These are phyloP conservation scores for Pelvicachromis taeniatus DNA, from an alignment of 2,113 vertebrate species.

Conservation along the genomic window DNA sequence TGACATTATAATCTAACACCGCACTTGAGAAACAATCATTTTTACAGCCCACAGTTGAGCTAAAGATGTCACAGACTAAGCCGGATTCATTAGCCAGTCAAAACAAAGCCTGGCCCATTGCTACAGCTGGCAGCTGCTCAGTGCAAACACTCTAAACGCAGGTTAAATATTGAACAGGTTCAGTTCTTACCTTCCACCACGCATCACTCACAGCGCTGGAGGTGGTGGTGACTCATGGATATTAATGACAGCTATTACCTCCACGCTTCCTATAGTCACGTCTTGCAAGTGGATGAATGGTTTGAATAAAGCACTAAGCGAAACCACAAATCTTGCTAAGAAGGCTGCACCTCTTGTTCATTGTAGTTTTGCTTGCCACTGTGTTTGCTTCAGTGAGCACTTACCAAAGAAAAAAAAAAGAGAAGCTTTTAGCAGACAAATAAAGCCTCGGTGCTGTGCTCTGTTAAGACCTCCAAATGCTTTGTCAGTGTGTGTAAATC, in stretches of 20 bases:
- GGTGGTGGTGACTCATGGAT: slow-evolving; percentile 50
- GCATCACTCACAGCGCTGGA: slow-evolving; percentile 29
- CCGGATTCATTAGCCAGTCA: slow-evolving; percentile 38
- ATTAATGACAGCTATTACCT: slow-evolving; percentile 56
- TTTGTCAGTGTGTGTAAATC: background rate
- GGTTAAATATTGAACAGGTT: slow-evolving; percentile 64
- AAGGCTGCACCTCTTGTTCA: background rate
- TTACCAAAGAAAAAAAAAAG: background rate
- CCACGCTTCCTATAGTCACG: background rate
- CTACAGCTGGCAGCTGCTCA: slow-evolving; percentile 41
- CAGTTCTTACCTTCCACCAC: slow-evolving; percentile 2
- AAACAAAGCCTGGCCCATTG: slow-evolving; percentile 12
- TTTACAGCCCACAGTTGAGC: background rate
- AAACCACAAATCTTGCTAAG: slow-evolving; percentile 33
- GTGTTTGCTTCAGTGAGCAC: background rate
- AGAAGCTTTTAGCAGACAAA: background rate
- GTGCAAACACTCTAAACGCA: slow-evolving; percentile 42
- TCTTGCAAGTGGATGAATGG: slow-evolving; percentile 30
- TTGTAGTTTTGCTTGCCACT: background rate
- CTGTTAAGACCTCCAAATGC: background rate
- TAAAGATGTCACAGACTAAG: slow-evolving; percentile 4
- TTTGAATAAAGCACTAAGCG: slow-evolving; percentile 10
- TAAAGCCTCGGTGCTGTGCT: background rate
- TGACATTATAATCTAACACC: background rate
- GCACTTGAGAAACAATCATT: background rate